Percentiles rank a stretch among this genome's conserved stretches.
Conservation (phyloP, 2,113 vertebrate species). For the Rhinichthys klamathensis region DNA sequence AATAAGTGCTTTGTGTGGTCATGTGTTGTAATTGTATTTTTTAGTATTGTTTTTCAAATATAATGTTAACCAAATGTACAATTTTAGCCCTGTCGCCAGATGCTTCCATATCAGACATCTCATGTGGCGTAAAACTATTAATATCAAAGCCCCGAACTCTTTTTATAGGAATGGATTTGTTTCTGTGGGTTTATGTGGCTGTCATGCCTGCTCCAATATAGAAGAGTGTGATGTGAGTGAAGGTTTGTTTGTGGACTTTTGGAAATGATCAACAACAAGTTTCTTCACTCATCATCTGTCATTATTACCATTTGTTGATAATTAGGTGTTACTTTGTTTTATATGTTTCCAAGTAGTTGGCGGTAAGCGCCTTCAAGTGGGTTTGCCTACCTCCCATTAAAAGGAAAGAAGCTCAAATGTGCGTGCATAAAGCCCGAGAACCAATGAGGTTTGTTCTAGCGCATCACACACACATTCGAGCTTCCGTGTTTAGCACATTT, state of each 20-base stretch:
- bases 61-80: slow-evolving; percentile 57
- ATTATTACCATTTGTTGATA: slow-evolving; percentile 1
- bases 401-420: too few relatives aligned
- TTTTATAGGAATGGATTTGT: slow-evolving; percentile 52
- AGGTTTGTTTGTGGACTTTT: neutral
- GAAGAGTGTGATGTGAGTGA: slow-evolving; percentile 23
- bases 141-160: slow-evolving; percentile 63
- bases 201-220: slow-evolving; percentile 6
- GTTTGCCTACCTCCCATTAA: too few relatives aligned
- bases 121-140: slow-evolving; percentile 69
- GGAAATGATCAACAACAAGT: neutral
- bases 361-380: too few relatives aligned
- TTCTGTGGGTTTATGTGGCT: slow-evolving; percentile 54
- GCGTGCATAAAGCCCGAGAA: too few relatives aligned
- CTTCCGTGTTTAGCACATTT: too few relatives aligned
- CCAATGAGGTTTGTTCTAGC: too few relatives aligned
- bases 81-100: slow-evolving; percentile 61
- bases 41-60: neutral
- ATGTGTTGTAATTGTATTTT: neutral
- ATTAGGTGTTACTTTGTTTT: neutral
- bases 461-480: too few relatives aligned
- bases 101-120: slow-evolving; percentile 70
- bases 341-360: neutral
- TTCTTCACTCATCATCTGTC: slow-evolving; percentile 4
- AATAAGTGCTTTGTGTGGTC: too few relatives aligned